A percentile compares a stretch with the other conserved stretches of the same genome.
These are phyloP conservation scores for Rhincodon typus DNA, from an alignment of 2,797 vertebrate genomes.

Conservation along the genomic window DNA sequence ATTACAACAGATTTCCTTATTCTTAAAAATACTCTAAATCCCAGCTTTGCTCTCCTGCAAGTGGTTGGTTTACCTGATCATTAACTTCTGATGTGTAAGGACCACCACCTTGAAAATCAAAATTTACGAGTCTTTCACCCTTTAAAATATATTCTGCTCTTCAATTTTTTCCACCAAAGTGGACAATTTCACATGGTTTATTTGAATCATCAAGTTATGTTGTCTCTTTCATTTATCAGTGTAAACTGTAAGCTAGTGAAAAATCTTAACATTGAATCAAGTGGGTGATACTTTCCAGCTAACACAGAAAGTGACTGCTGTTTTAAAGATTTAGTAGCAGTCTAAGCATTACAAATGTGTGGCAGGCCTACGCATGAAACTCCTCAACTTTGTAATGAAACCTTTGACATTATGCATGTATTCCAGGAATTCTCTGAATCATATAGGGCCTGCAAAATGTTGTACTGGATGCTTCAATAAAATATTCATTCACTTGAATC, in stretches of 20 bases:
- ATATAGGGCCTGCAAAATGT: conserved; percentile 32
- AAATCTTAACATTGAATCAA: neutral
- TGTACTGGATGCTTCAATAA: neutral
- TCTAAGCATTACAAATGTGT: conserved; percentile 51
- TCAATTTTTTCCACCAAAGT: neutral
- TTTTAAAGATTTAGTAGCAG: conserved; percentile 41
- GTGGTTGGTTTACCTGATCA: neutral
- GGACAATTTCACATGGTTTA: neutral
- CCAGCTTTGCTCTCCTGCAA: neutral
- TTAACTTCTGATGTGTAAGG: no score
- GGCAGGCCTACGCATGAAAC: conserved; percentile 53
- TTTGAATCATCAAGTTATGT: neutral
- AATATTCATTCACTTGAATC: conserved; percentile 33
- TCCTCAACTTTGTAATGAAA: conserved; percentile 48
- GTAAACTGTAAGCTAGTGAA: neutral
- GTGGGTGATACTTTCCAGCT: neutral
- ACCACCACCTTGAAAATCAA: no score
- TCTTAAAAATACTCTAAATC: neutral
- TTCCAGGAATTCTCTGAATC: conserved; percentile 57
- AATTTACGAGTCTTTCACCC: no score
- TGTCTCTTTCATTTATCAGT: neutral
- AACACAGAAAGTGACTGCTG: neutral
- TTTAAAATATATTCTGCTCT: no score
- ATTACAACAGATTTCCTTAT: neutral
- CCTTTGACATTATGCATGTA: conserved; percentile 56